Evolutionary conservation across 1,140 invertebrate genomes (phyloP).

Genomic region (Atta colombica): DNA sequence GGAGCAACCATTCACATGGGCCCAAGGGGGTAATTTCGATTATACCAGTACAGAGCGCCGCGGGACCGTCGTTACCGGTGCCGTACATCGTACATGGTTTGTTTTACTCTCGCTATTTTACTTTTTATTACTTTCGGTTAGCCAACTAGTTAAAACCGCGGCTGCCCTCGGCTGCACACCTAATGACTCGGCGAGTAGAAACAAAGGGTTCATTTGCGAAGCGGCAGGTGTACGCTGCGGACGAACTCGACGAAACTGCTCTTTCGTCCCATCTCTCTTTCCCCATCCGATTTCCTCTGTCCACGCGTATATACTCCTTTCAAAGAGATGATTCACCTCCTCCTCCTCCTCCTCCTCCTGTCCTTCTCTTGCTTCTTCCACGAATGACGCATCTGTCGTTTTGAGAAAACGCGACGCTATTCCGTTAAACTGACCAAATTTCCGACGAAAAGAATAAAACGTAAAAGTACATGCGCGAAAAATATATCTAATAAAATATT

Average conservation of each 20-base stretch:
- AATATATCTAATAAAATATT: background rate
- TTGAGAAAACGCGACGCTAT: constrained; percentile 37
- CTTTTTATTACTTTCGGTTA: constrained; percentile 73
- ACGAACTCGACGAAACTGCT: constrained; percentile 65
- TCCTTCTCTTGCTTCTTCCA: constrained; percentile 11
- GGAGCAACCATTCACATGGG: constrained; percentile 13
- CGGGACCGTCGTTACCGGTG: constrained; percentile 65
- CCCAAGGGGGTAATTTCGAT: constrained; percentile 62
- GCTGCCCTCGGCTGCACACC: constrained; percentile 69
- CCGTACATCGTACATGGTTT: constrained; percentile 56
- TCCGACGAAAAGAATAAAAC: background rate
- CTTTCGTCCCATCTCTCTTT: background rate
- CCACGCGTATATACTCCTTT: constrained; percentile 9
- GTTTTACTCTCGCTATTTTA: constrained; percentile 65
- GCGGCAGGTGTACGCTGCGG: constrained; percentile 74
- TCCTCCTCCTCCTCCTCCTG: background rate
- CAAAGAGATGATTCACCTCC: constrained; percentile 31
- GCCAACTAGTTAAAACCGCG: constrained; percentile 72
- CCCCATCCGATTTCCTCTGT: constrained; percentile 3
- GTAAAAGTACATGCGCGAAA: background rate
- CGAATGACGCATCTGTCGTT: constrained; percentile 67
- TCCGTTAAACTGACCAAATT: background rate
- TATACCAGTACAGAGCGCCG: constrained; percentile 26
- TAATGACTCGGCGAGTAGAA: constrained; percentile 78
- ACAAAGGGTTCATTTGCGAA: constrained; percentile 79